Evolutionary conservation across 1,140 invertebrate genomes (phyloP), one percentile per base, ranked within the genome.

Genomic region (Drosophila punjabiensis): DNA sequence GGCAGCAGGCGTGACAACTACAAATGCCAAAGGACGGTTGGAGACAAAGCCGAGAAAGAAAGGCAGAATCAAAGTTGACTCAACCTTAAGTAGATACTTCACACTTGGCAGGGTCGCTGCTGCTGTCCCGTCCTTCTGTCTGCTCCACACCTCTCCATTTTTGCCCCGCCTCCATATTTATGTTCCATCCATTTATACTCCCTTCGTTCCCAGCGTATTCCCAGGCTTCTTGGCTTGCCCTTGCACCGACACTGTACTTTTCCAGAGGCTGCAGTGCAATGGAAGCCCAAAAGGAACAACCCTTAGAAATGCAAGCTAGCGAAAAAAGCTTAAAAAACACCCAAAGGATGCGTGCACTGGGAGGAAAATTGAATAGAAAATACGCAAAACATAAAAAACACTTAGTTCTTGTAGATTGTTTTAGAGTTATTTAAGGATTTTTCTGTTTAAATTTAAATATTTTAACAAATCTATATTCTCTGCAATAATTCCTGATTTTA

Each of bases 51-150:
- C 35, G 32, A 45, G 32, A 66, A 48, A 71, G 43, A 35, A 47
- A 37, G 43, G 41, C 47, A 58, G 69, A 66, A 56, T 41, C 56
- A 86, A 79, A 85, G 82, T 85, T 85, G 79, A 85, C 48, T 85
- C 82, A 85, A 85, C 83, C 79, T 79, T 79, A 86, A 86, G 79
- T 76, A 74, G 73, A 81, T 55, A 79, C 74, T 76, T 67, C 60
- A 71, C 56, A 83, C 82, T 74, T 73, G 39, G 63, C 52, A 66
- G 55, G 47, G 62, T 71, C 33, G 33, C 33, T 33, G 41, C n/a
- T 18, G 41, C 41, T 45, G 47, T 24, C 43, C 53, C 33, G 56
- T 41, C 24, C 69, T 30, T 16, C 18, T 10, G 37, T 18, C 47
- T 48, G 20, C 45, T 32, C 61, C 3, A 2, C 18, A 39, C 24